Conservation (phyloP, 92 coral and sea anemone genomes). For the Scolanthus callimorphus region DNA sequence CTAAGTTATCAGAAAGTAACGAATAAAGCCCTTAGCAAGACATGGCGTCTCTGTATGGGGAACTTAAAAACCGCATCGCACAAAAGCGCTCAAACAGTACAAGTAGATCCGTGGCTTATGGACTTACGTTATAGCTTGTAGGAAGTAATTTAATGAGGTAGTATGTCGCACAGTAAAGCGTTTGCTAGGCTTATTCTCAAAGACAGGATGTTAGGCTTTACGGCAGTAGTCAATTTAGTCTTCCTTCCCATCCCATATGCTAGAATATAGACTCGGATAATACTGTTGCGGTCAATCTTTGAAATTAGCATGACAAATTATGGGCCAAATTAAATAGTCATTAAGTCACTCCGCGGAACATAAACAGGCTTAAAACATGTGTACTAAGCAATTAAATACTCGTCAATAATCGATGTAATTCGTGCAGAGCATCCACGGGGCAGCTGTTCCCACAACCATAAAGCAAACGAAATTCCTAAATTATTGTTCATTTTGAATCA, state of each 20-base stretch:
- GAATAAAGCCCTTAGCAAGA: too few species aligned
- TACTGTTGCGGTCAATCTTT: not conserved
- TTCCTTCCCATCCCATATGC: conserved; percentile 2
- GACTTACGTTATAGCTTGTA: too few species aligned
- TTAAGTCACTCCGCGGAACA: conserved; percentile 7
- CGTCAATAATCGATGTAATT: not conserved
- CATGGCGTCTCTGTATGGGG: too few species aligned
- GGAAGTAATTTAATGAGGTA: too few species aligned
- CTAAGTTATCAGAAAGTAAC: too few species aligned
- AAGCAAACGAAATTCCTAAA: not conserved
- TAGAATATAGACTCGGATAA: not conserved
- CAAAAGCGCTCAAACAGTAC: too few species aligned
- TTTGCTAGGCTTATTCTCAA: too few species aligned
- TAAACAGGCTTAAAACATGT: conserved; percentile 6
- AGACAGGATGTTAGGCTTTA: too few species aligned
- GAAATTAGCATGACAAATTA: conserved; percentile 9
- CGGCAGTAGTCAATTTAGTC: too few species aligned
- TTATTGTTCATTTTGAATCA: not conserved
- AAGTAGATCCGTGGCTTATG: too few species aligned
- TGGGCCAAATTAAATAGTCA: conserved; percentile 3
- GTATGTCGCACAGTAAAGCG: too few species aligned
- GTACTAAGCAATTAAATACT: conserved; percentile 13
- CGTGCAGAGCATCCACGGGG: not conserved
- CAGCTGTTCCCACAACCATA: not conserved
- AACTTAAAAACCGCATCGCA: too few species aligned